phyloP scores from a whole-genome alignment of 2,113 vertebrate species.

The Passer domesticus region DNA sequence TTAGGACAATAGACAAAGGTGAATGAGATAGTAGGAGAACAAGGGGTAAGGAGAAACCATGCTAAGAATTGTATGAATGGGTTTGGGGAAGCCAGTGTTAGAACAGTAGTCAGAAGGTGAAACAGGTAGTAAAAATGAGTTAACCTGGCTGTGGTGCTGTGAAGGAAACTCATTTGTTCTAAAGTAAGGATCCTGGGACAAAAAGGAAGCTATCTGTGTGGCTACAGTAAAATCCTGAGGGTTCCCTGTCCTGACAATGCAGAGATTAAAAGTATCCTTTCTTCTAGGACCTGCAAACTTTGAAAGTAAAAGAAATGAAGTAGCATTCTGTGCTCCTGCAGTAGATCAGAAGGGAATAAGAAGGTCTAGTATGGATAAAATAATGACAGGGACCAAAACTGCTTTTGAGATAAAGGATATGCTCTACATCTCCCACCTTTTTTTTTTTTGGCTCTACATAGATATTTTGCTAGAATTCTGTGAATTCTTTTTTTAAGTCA shows the following conservation, averaged over 20 bases:
- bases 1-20: neutral
- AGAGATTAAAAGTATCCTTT: neutral
- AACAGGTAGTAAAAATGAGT: neutral
- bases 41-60: neutral
- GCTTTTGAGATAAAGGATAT: neutral
- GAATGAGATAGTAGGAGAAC: neutral
- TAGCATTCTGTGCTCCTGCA: neutral
- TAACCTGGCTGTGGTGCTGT: neutral
- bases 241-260: neutral
- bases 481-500: neutral
- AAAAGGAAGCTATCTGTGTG: neutral
- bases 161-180: neutral
- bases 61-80: neutral
- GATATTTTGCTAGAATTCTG: neutral
- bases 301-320: neutral
- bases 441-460: neutral
- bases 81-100: neutral
- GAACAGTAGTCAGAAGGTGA: neutral
- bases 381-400: rapidly evolving
- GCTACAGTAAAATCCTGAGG: neutral
- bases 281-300: neutral
- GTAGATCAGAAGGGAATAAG: neutral
- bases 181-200: neutral
- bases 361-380: neutral
- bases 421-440: neutral